A percentile compares a stretch with the other conserved stretches of the same genome.
Evolutionary conservation across 2,888 invertebrate species (phyloP).

Genomic region (Phlogophora meticulosa): DNA sequence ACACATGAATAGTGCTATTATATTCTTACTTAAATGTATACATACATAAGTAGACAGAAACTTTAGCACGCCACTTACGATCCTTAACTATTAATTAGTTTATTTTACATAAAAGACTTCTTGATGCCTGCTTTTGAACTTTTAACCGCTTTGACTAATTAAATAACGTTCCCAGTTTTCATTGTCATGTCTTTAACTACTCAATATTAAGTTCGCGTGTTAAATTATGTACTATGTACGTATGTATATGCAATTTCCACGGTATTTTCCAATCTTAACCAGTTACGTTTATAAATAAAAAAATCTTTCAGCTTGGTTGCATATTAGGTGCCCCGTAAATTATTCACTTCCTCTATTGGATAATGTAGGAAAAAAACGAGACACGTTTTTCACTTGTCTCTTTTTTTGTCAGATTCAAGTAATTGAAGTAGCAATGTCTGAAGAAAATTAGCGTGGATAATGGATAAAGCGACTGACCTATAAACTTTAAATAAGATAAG

Average conservation of each 20-base stretch:
- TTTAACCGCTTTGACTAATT: neutral
- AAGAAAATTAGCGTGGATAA: conserved; percentile 29
- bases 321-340: conserved; percentile 52
- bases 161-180: neutral
- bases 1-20: too few relatives aligned
- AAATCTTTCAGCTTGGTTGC: conserved; percentile 61
- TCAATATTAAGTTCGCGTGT: neutral
- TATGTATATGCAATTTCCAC: conserved; percentile 4
- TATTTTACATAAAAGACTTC: neutral
- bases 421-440: conserved; percentile 23
- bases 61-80: too few relatives aligned
- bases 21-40: too few relatives aligned
- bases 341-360: conserved; percentile 63
- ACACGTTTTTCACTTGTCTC: conserved; percentile 47
- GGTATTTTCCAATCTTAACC: conserved; percentile 20
- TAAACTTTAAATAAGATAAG: conserved; percentile 28
- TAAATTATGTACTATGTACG: too few relatives aligned
- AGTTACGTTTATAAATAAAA: conserved; percentile 35
- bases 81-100: too few relatives aligned
- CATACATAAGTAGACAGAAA: too few relatives aligned
- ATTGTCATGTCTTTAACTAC: neutral
- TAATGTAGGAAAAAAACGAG: conserved; percentile 55
- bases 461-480: conserved; percentile 13
- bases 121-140: neutral
- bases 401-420: conserved; percentile 35